Conservation (phyloP, 2,797 vertebrate genomes). For the Helicolenus hilgendorfi region DNA sequence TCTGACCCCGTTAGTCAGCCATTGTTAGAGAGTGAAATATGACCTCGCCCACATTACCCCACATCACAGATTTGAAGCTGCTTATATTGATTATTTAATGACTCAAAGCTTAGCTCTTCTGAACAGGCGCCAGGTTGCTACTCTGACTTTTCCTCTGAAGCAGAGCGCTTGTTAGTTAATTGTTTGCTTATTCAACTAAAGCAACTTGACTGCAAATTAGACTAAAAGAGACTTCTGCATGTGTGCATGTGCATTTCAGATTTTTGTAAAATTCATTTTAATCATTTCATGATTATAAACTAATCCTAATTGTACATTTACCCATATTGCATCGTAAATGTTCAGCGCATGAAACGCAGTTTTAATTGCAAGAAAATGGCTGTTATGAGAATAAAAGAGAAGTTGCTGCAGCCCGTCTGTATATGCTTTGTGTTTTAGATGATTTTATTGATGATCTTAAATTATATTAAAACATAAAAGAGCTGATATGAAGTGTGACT, state of each 20-base stretch:
- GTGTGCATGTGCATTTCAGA: slow-evolving; percentile 51
- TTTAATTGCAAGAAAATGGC: background rate
- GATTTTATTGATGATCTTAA: background rate
- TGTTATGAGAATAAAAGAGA: background rate
- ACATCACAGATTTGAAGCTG: slow-evolving; percentile 15
- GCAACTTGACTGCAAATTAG: background rate
- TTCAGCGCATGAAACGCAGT: slow-evolving; percentile 47
- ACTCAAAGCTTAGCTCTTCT: background rate
- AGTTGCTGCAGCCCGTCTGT: background rate
- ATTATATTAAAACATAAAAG: background rate
- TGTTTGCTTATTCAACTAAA: background rate
- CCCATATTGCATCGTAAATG: slow-evolving; percentile 1
- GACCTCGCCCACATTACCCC: slow-evolving; percentile 33
- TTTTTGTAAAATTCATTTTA: slow-evolving; percentile 1
- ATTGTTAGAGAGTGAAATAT: slow-evolving; percentile 68
- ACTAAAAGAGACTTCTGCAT: slow-evolving; percentile 45
- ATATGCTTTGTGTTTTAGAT: slow-evolving; percentile 1
- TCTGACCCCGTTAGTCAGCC: slow-evolving; percentile 50
- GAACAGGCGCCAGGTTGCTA: background rate
- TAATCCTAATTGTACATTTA: slow-evolving; percentile 1
- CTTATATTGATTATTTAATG: slow-evolving; percentile 19
- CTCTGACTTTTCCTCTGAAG: background rate
- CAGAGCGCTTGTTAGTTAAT: background rate
- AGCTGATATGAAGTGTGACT: slow-evolving; percentile 32
- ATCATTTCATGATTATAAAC: background rate